Conservation (phyloP, 2,888 invertebrate species). For the Tolmerus cingulatus region DNA sequence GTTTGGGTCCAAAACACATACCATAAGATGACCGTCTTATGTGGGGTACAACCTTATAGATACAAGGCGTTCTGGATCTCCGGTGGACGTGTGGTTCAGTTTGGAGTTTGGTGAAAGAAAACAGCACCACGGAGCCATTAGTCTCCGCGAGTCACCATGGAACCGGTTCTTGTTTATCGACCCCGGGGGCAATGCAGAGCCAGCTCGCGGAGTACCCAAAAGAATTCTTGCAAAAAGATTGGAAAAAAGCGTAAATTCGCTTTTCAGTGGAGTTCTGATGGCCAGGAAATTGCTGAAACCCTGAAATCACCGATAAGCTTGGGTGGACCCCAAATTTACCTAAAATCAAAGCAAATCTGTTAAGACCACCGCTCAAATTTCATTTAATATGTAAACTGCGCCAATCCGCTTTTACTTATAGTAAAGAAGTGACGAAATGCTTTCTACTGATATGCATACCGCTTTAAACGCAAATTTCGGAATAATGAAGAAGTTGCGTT, state of each 20-base stretch:
- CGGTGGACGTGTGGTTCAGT: conserved; percentile 9
- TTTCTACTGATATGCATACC: too few species aligned
- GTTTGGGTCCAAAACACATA: not conserved
- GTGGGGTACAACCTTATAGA: not conserved
- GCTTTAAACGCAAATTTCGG: too few species aligned
- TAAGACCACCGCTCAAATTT: not conserved
- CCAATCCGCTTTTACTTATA: not conserved
- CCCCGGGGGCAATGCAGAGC: not conserved
- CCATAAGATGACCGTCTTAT: not conserved
- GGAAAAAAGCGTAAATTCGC: not conserved
- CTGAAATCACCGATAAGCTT: not conserved
- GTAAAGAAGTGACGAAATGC: not conserved
- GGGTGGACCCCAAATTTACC: not conserved
- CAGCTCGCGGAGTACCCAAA: not conserved
- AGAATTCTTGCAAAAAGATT: not conserved
- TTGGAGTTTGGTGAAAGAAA: conserved; percentile 15
- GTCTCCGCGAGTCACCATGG: not conserved
- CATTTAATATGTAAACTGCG: not conserved
- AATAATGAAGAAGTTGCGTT: too few species aligned
- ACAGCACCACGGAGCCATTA: not conserved
- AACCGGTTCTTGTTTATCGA: conserved; percentile 27
- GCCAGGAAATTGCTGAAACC: not conserved
- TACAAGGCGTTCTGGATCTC: not conserved
- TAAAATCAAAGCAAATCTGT: not conserved
- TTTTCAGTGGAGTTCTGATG: not conserved